Base-by-base conservation (phyloP, 2,797 vertebrate genomes). In the Gymnocypris eckloni region DNA sequence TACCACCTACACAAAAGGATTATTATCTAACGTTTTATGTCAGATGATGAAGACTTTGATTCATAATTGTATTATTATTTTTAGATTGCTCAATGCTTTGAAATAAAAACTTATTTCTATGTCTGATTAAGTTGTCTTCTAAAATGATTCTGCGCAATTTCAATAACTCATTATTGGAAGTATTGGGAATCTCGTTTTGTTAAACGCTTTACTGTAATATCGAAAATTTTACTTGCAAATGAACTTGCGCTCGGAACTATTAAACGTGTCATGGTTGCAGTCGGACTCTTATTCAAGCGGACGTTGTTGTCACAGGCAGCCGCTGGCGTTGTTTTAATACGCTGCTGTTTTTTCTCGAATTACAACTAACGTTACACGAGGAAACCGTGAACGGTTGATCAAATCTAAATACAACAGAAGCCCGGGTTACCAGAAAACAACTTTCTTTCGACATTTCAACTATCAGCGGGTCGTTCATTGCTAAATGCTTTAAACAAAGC, bases 231-330 rank as follows among this genome's bases (percentile, higher is more conserved):
- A 39, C 33, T n/a, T 59, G 18, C 16, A 22, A 56, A 77, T 67
- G 0, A 72, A 82, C 16, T 15, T 39, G 79, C 43, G n/a, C 25
- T 25, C 79, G 87, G 89, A 90, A 89, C 89, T 10, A 22, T 12
- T 25, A 22, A 39, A n/a, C 43, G 1, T 22, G 1, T 64, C 4
- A 0, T n/a, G 13, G 43, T 80, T 80, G 5, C 69, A 66, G 67
- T 39, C 84, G 84, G 84, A 85, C 25, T 70, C 28, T 3, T 4
- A 20, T 78, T 85, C 13, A 50, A 79, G 48, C 37, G 84, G 54
- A 81, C 78, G 50, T 70, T 72, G 86, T 88, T 88, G 86, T 84
- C 67, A 69, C 78, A 69, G 81, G 89, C 77, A 87, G 87, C 83
- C 25, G 59, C n/a, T 71, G 43, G 81, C 75, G 79, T 89, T 79